Evolutionary conservation across 2,888 invertebrate species (phyloP).

Genomic region (Mesopsocus fuscifrons): DNA sequence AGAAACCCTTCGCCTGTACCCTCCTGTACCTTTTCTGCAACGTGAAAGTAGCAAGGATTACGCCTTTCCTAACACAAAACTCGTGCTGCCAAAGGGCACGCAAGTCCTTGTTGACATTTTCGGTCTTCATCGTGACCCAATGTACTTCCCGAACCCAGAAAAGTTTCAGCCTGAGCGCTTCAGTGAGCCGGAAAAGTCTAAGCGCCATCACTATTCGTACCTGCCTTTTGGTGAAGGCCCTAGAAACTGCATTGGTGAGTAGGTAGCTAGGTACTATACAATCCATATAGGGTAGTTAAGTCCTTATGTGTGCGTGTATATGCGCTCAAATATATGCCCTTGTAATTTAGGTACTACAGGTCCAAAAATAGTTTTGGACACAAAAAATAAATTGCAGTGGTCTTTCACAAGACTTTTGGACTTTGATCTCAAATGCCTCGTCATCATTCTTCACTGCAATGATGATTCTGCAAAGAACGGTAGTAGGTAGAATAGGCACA

Average conservation of each 20-base stretch:
- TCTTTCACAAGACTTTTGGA: too few relatives aligned
- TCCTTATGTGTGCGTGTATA: too few relatives aligned
- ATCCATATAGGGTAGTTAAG: too few relatives aligned
- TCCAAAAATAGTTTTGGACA: too few relatives aligned
- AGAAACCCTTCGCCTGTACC: neutral
- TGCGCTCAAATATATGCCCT: too few relatives aligned
- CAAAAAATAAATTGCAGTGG: too few relatives aligned
- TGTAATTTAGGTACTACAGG: too few relatives aligned
- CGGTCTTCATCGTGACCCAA: neutral
- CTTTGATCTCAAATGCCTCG: too few relatives aligned
- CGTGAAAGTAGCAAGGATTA: slow-evolving; percentile 1
- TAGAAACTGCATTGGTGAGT: slow-evolving; percentile 3
- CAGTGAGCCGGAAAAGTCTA: slow-evolving; percentile 21
- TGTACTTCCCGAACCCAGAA: neutral
- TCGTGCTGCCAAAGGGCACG: neutral
- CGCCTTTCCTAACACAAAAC: neutral
- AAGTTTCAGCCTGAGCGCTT: slow-evolving; percentile 1
- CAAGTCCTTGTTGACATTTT: neutral
- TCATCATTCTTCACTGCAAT: too few relatives aligned
- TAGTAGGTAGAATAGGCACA: too few relatives aligned
- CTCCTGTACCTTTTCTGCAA: slow-evolving; percentile 5
- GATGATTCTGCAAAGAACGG: too few relatives aligned
- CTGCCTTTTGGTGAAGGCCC: slow-evolving; percentile 10
- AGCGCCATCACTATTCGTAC: slow-evolving; percentile 24
- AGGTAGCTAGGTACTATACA: too few relatives aligned